Percentiles rank a stretch among this genome's conserved stretches.
These are phyloP conservation scores for Sinonovacula constricta DNA, from an alignment of 1,140 invertebrate species.

Conservation along the genomic window DNA sequence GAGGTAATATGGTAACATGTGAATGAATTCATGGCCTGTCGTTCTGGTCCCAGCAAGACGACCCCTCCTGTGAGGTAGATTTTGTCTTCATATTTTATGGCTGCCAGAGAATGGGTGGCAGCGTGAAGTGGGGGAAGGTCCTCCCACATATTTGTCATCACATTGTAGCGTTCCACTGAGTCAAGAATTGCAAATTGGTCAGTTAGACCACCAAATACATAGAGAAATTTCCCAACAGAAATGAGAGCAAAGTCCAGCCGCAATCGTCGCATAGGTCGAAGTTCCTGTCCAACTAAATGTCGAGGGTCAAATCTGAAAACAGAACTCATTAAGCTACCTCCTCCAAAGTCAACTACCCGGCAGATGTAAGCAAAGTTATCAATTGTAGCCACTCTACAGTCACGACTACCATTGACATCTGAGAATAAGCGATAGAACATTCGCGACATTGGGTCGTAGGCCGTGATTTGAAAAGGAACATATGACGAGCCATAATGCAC, in stretches of 20 bases:
- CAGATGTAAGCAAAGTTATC: conserved; percentile 77
- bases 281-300: conserved; percentile 72
- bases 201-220: conserved; percentile 95
- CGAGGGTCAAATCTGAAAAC: conserved; percentile 76
- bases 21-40: conserved; percentile 71
- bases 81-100: conserved; percentile 59
- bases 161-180: conserved; percentile 90
- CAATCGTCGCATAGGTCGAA: conserved; percentile 72
- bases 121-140: conserved; percentile 86
- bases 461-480: conserved; percentile 76
- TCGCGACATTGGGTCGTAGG: conserved; percentile 69
- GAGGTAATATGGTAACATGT: conserved; percentile 67
- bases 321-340: conserved; percentile 75
- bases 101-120: conserved; percentile 75
- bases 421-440: conserved; percentile 73
- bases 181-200: conserved; percentile 92
- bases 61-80: conserved; percentile 77
- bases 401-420: conserved; percentile 74
- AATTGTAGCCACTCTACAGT: conserved; percentile 71
- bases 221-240: conserved; percentile 89
- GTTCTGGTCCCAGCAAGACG: conserved; percentile 64
- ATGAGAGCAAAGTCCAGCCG: conserved; percentile 74
- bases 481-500: conserved; percentile 72
- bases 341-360: conserved; percentile 76
- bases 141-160: conserved; percentile 87